Evolutionary conservation across 1,140 invertebrate genomes (phyloP), one percentile per base, ranked within the genome.

Genomic region (Melanaphis sacchari): DNA sequence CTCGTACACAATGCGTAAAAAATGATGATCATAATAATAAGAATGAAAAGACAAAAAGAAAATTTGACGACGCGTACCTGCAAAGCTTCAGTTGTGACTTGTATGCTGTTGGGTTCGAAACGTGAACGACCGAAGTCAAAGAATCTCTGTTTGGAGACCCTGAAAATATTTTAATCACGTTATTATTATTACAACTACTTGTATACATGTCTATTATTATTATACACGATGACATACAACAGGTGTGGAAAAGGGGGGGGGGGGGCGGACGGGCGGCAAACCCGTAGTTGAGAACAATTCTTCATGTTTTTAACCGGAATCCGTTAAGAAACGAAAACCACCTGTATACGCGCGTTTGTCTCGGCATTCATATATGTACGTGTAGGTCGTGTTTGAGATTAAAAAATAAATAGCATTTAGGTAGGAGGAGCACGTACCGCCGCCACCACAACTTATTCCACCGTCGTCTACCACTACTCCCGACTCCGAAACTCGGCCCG

Each of bases 141-240:
- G 59, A 76, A 76, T 76, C 59, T 76, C 59, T 15, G 31, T 76
- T 76, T 76, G 59, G 59, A n/a, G 59, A n/a, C 59, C 31, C 59
- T 76, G 59, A 36, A 36, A 76, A 76, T 76, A 76, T 76, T 76
- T 18, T 66, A 66, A 66, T 66, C 9, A n/a, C 31, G 31, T 66
- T 66, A n/a, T n/a, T 76, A 76, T 76, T 76, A 76, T 76, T 66
- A 76, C 59, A 15, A 54, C 59, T 76, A n/a, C 59, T n/a, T 76
- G 31, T 76, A 76, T n/a, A 76, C 59, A 76, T 76, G 36, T 15
- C 11, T 76, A 76, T 18, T 76, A 76, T 76, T 76, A 76, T 76
- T 76, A n/a, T n/a, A 76, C n/a, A n/a, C 31, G 31, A 76, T 59
- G 9, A 59, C 31, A 59, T 59, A 59, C n/a, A n/a, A 66, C 59